Percentiles rank a stretch among this genome's conserved stretches.
These are phyloP conservation scores for Pterocles burchelli DNA, from an alignment of 2,113 vertebrate species.

Conservation along the genomic window DNA sequence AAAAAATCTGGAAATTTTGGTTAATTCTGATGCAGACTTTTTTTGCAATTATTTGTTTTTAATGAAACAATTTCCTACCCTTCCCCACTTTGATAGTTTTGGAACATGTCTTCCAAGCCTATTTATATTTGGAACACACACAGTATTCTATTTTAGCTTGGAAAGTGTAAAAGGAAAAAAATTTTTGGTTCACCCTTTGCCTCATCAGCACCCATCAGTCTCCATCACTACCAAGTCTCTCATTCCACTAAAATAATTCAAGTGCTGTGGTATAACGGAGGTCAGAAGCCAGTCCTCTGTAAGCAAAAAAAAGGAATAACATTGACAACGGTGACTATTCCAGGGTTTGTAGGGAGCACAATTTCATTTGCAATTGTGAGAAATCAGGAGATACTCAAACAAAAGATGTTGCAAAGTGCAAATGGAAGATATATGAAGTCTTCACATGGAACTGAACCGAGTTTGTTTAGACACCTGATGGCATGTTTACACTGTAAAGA, in stretches of 20 bases:
- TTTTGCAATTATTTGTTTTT: background rate
- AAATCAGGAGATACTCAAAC: background rate
- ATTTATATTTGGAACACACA: background rate
- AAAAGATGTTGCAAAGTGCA: background rate
- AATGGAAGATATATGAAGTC: background rate
- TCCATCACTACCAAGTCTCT: background rate
- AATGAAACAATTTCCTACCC: background rate
- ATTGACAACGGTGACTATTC: fast-evolving
- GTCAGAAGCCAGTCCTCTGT: background rate
- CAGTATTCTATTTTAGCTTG: background rate
- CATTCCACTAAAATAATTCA: background rate
- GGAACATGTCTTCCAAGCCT: background rate
- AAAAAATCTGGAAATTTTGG: background rate
- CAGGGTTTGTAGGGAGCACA: background rate
- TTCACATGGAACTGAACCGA: background rate
- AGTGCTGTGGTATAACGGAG: background rate
- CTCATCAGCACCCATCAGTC: background rate
- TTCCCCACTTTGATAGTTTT: background rate
- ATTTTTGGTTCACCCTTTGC: background rate
- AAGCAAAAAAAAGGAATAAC: background rate
- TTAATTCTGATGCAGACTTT: background rate
- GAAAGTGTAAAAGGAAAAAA: background rate
- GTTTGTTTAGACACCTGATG: background rate
- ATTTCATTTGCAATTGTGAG: background rate
- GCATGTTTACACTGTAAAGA: background rate